Conservation (phyloP, 2,113 vertebrate species). For the Phrynosoma blainvillii region DNA sequence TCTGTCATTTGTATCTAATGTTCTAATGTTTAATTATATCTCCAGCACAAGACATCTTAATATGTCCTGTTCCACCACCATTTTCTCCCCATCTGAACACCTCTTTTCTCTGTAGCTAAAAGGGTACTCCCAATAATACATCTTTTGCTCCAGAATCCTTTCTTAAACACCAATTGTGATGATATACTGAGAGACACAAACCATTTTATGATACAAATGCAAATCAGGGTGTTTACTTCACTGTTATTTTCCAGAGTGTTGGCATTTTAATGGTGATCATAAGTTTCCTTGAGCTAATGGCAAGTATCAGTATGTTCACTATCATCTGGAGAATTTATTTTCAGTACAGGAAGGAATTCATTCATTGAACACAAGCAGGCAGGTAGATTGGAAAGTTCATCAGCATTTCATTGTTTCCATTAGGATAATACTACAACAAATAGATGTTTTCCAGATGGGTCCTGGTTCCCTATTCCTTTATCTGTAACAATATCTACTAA, state of each 20-base stretch:
- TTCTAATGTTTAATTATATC: background rate
- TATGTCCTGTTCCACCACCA: background rate
- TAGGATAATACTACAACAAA: conserved; percentile 70
- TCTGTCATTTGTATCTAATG: background rate
- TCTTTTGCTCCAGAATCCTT: conserved; percentile 47
- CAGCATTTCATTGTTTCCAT: conserved; percentile 68
- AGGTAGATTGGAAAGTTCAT: conserved; percentile 69
- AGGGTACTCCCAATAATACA: background rate
- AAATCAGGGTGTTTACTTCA: conserved; percentile 61
- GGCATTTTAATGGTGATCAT: conserved; percentile 69
- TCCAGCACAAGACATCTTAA: background rate
- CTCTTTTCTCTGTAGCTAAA: background rate
- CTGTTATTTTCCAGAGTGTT: conserved; percentile 68
- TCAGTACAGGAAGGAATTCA: conserved; percentile 61
- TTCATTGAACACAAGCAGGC: conserved; percentile 50
- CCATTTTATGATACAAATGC: conserved; percentile 70
- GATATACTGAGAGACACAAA: conserved; percentile 53
- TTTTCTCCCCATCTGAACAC: accelerated
- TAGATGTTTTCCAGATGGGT: conserved; percentile 60
- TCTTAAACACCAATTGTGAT: conserved; percentile 61
- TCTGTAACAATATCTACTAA: conserved; percentile 46
- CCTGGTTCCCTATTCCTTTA: conserved; percentile 55
- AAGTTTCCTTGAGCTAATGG: conserved; percentile 64
- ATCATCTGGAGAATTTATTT: conserved; percentile 70
- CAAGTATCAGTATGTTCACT: conserved; percentile 57